Evolutionary conservation across 2,888 invertebrate genomes (phyloP), one percentile per base, ranked within the genome.

Genomic region (Platerodrilus igneus): DNA sequence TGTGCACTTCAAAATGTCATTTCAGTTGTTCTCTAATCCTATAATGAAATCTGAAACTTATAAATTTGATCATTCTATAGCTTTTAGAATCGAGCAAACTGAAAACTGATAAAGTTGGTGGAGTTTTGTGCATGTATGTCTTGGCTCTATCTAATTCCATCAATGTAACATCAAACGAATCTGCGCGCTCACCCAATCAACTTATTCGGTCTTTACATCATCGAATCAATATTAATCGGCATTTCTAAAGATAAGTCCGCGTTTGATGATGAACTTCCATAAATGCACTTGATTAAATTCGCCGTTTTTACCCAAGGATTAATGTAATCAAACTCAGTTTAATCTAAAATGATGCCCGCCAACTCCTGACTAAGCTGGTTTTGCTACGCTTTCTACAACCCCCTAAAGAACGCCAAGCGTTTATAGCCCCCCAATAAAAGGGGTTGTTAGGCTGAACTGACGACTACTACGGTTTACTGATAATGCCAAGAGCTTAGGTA

Each of bases 201-300:
- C n/a, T n/a, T n/a, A n/a, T 44, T 42, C 48, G 39, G 39, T 47
- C 46, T 47, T 53, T 46, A 53, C 32, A 26, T n/a, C n/a, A n/a
- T 47, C 45, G 50, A 51, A 55, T 47, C 51, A 50, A 53, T 56
- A 55, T 53, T 56, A 57, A 58, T 57, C 56, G 54, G 52, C 46
- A 53, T 53, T 56, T 53, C 55, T 49, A 53, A 51, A 56, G 56
- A 54, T 56, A 55, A 57, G 53, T 53, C 54, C 41, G 51, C 43
- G 37, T 41, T 41, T 41, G 38, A 45, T 38, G 44, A 36, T 38
- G 32, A 37, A 45, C 45, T 45, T 28, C n/a, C 37, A 45, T 45
- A 37, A 43, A 46, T 42, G 35, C 44, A 47, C 47, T 44, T 49
- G 47, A 47, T 47, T 49, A 44, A 49, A 49, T 43, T 43, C 30